Base-by-base conservation (phyloP, 2,888 invertebrate genomes). In the Emesis furor region DNA sequence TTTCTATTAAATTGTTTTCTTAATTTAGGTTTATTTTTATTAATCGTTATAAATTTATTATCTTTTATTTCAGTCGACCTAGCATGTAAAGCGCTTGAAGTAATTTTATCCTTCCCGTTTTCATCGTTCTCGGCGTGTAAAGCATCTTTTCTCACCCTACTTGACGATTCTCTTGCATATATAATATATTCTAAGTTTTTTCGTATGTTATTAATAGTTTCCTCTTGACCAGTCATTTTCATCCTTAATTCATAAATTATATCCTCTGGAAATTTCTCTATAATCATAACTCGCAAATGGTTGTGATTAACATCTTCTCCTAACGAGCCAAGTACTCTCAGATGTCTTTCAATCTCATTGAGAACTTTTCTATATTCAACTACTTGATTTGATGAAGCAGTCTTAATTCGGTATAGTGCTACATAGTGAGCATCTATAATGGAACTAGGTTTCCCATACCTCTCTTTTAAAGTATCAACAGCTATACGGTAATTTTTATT, bases 241-340 rank as follows among this genome's bases (percentile, higher is more conserved):
- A 78, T 79, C 73, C 68, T 84, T 30, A 83, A 65, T 59, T 86
- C 86, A 72, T 83, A 84, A 30, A 84, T 81, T 8, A 84, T 32
- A n/a, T 82, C 82, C 73, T 79, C 77, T 39, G 86, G 75, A 75
- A 81, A 81, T 46, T 86, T 82, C 42, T 81, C 71, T 59, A 86
- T 75, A 17, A 86, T 79, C 67, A 84, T 69, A n/a, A 76, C 39
- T 51, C 77, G 59, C 2, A 88, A 65, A 46, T 89, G 87, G 51
- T 84, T 85, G 14, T 85, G 84, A 76, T 88, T 84, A 4, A 86
- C 76, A 77, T 91, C 81, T 83, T 91, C 88, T 0, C 88, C 89
- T 30, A 89, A 73, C 1, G 89, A 86, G 17, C 80, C 77, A 30
- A 90, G 68, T n/a, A 91, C 85, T 42, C 88, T 65, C 4, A 90